Base-by-base conservation (phyloP, 2,888 invertebrate genomes). In the Biston stratarius region DNA sequence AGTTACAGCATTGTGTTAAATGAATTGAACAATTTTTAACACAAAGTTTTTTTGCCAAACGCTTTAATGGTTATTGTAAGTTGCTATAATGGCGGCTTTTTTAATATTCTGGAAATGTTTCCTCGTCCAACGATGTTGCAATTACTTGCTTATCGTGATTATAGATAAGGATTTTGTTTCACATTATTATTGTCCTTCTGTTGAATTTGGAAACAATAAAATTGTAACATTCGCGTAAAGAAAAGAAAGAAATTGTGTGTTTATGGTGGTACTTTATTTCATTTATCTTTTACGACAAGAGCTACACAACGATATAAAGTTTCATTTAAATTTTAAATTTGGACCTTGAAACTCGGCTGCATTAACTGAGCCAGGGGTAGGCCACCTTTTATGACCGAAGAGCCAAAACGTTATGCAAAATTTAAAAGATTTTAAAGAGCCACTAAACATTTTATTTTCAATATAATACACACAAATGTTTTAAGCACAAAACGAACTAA, bases 101-200 rank as follows among this genome's bases (percentile, higher is more conserved):
- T 87, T 84, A 81, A 84, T 80, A 85, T 87, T 84, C 83, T 81
- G 82, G 86, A 86, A 87, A 86, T 82, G 84, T 89, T 89, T 83
- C 84, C 82, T 82, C 78, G 82, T 82, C 79, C 82, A 82, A 80
- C 77, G 86, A 83, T 86, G 88, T 85, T 81, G 87, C 88, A 93
- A 92, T 93, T 92, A 92, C 79, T 73, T 73, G 74, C 82, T 84
- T 93, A 92, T 93, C 92, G 83, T 86, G 93, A 93, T 93, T 85
- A 83, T 81, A 85, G 92, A 93, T 92, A 91, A 87, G 71, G 48
- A 64, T 71, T 83, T 80, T 81, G 84, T 85, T 24, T 24, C 24
- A 86, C 84, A 85, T 84, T 85, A 87, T 85, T 85, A 82, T 14
- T 62, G 86, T 90, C 88, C 88, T 87, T 91, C 89, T 87, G 86